These are phyloP conservation scores for Peromyscus aztecus DNA, from an alignment of 2,797 vertebrate genomes.

Conservation along the genomic window DNA sequence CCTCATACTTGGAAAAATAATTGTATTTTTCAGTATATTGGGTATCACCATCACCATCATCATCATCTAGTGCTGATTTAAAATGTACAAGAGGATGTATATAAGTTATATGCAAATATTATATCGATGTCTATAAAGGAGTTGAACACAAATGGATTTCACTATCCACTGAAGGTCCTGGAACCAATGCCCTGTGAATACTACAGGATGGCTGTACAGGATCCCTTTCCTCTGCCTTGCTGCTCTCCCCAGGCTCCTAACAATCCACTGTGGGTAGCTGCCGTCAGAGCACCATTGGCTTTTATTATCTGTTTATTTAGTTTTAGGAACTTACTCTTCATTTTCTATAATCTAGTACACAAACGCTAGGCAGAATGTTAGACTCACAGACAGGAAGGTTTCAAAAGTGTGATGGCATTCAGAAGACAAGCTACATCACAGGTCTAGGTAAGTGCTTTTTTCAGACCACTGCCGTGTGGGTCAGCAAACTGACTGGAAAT, in stretches of 20 bases:
- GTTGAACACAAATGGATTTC: neutral
- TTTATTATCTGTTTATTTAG: neutral
- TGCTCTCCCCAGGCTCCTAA: neutral
- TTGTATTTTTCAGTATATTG: neutral
- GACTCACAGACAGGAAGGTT: neutral
- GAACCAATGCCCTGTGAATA: neutral
- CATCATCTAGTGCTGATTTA: neutral
- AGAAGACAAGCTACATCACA: neutral
- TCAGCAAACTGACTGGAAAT: neutral
- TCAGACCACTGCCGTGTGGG: neutral
- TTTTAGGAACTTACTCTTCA: neutral
- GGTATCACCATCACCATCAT: neutral
- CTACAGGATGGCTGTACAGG: neutral
- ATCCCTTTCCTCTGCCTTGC: neutral
- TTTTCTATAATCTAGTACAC: neutral
- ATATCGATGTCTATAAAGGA: neutral
- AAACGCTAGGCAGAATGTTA: conserved; percentile 21
- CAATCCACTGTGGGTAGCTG: neutral
- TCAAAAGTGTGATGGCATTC: conserved; percentile 50
- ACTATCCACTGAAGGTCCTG: too few relatives aligned
- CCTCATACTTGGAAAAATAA: neutral
- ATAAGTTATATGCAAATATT: neutral
- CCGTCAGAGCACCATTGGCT: neutral
- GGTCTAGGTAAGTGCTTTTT: neutral
- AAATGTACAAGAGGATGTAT: neutral